Percentiles rank a stretch among this genome's conserved stretches.
Evolutionary conservation across 2,888 invertebrate species (phyloP).

Genomic region (Cephus spinipes): DNA sequence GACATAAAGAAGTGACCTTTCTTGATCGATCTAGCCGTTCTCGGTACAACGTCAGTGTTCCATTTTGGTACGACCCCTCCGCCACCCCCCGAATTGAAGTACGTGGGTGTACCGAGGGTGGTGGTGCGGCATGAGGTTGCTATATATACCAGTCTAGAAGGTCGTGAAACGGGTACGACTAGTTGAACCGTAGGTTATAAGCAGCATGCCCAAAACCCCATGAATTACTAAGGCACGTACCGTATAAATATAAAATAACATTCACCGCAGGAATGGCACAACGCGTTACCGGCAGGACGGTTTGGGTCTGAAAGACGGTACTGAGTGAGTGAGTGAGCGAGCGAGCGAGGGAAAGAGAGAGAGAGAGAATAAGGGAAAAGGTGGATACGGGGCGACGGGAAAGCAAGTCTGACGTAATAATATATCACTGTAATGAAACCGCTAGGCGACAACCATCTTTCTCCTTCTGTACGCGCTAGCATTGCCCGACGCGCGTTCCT

Average conservation of each 20-base stretch:
- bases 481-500: slow-evolving; percentile 30
- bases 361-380: slow-evolving; percentile 15
- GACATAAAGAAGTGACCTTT: neutral
- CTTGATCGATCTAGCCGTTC: neutral
- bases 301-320: neutral
- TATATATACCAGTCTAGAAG: neutral
- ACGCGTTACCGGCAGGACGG: slow-evolving; percentile 12
- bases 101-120: neutral
- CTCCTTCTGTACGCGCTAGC: slow-evolving; percentile 20
- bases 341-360: neutral
- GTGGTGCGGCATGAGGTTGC: neutral
- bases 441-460: slow-evolving; percentile 35
- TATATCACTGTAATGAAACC: slow-evolving; percentile 57
- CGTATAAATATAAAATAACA: slow-evolving; percentile 51
- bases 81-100: neutral
- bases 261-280: slow-evolving; percentile 22
- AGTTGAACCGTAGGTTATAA: slow-evolving; percentile 29
- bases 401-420: slow-evolving; percentile 49
- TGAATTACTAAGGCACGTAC: slow-evolving; percentile 46
- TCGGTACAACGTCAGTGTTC: neutral
- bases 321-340: neutral
- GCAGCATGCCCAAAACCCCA: slow-evolving; percentile 34
- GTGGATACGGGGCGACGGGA: slow-evolving; percentile 7
- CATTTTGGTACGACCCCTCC: neutral
- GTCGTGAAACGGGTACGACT: neutral